A percentile compares a stretch with the other conserved stretches of the same genome.
phyloP scores from a whole-genome alignment of 1,140 invertebrate genomes.

The Mesaphorura yosii region DNA sequence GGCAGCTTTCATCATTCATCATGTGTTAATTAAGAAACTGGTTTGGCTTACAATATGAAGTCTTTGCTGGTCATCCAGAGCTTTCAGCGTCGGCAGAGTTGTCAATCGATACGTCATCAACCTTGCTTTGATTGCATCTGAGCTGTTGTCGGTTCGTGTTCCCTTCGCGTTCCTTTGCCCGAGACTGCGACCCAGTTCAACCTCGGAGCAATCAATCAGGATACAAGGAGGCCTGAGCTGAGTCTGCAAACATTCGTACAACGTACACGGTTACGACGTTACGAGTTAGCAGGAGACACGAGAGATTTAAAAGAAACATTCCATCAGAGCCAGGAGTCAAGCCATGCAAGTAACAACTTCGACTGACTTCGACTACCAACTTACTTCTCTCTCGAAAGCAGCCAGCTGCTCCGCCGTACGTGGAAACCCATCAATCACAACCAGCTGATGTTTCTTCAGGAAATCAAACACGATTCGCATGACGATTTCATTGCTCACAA shows the following conservation, averaged over 20 bases:
- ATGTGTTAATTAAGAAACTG: too few relatives aligned
- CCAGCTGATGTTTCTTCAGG: constrained; percentile 40
- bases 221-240: constrained; percentile 59
- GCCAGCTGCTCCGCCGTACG: constrained; percentile 70
- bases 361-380: too few relatives aligned
- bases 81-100: constrained; percentile 74
- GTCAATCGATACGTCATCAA: constrained; percentile 72
- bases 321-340: too few relatives aligned
- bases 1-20: background rate
- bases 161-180: constrained; percentile 36
- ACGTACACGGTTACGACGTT: too few relatives aligned
- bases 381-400: constrained; percentile 71
- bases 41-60: constrained; percentile 58
- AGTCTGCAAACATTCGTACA: constrained; percentile 52
- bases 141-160: constrained; percentile 64
- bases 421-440: constrained; percentile 81
- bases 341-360: too few relatives aligned
- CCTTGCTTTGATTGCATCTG: constrained; percentile 64
- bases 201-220: constrained; percentile 70
- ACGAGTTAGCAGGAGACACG: too few relatives aligned
- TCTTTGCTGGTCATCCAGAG: constrained; percentile 61
- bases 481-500: constrained; percentile 18
- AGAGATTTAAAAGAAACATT: too few relatives aligned
- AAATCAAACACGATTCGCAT: constrained; percentile 1
- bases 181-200: constrained; percentile 55